Base-by-base conservation (phyloP, 1,140 invertebrate species). In the Leptonema lineaticorne region DNA sequence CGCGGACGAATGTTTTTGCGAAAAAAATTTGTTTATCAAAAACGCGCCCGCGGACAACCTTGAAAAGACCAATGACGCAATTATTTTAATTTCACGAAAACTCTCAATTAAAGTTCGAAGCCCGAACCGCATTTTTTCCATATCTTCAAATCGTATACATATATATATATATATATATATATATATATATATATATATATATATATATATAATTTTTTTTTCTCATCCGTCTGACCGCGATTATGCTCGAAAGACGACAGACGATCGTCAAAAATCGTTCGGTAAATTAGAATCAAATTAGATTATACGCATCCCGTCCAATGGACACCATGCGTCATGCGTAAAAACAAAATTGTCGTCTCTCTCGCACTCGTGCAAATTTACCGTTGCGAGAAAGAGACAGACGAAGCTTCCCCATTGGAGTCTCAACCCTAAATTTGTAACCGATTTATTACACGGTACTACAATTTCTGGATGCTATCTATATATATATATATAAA, bases 291-390 rank as follows among this genome's bases (percentile, higher is more conserved):
- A 14, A 26, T 11, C 65, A 70, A 70, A 67, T 70, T 67, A 30
- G 69, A 67, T 70, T 70, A 67, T 64, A 59, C 64, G 56, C 63
- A 33, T 60, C 59, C 16, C 37, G 37, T 41, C 37, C 11, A 41
- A 33, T 46, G 46, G 29, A 70, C 48, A 50, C 7, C 69, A 70
- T 63, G 69, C 69, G 69, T 70, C 69, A 70, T 63, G 69, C 69
- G 63, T 63, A 70, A 70, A 70, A 70, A 70, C 69, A 67, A 70
- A 70, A 70, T 70, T 57, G 58, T 58, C 30, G 26, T 70, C 69
- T 70, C 69, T 37, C 33, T 70, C 59, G 4, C 48, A 57, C 59
- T 30, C 9, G 20, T 27, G 7, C 18, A 16, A 50, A 56, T 66
- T 58, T 46, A 41, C 11, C 37, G 14, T 16, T 2, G 30, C 26